Conservation (phyloP, 2,888 invertebrate species). For the Crioceris asparagi region DNA sequence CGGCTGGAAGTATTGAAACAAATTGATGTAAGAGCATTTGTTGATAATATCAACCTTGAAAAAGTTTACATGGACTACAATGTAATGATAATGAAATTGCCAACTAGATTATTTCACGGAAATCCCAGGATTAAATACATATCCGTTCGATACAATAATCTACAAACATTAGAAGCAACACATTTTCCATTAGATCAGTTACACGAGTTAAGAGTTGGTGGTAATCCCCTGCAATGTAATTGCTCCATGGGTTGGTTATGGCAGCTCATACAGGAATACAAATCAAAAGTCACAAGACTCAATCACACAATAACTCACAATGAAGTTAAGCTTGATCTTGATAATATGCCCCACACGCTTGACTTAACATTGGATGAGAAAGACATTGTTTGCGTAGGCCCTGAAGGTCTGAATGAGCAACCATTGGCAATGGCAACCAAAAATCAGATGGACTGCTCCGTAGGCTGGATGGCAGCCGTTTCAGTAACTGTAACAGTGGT, state of each 20-base stretch:
- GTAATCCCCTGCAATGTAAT: slow-evolving; percentile 78
- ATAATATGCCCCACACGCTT: slow-evolving; percentile 3
- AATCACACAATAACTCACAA: slow-evolving; percentile 18
- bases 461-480: slow-evolving; percentile 50
- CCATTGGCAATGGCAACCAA: slow-evolving; percentile 49
- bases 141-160: slow-evolving; percentile 64
- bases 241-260: slow-evolving; percentile 81
- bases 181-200: slow-evolving; percentile 76
- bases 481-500: slow-evolving; percentile 38
- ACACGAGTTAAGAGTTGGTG: slow-evolving; percentile 61
- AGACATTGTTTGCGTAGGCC: slow-evolving; percentile 48
- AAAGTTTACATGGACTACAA: slow-evolving; percentile 70
- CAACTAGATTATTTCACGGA: slow-evolving; percentile 74
- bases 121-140: slow-evolving; percentile 68
- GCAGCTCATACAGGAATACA: slow-evolving; percentile 48
- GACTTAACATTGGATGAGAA: slow-evolving; percentile 45
- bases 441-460: slow-evolving; percentile 52
- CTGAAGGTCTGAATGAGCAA: slow-evolving; percentile 44
- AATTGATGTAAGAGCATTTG: slow-evolving; percentile 70
- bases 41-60: slow-evolving; percentile 75
- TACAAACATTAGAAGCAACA: slow-evolving; percentile 65
- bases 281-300: slow-evolving; percentile 16
- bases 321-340: too few species aligned
- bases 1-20: slow-evolving; percentile 53
- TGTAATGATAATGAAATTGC: slow-evolving; percentile 58